Evolutionary conservation across 2,888 invertebrate species (phyloP), one percentile per base, ranked within the genome.

Genomic region (Spatulosminthurus flaviceps): DNA sequence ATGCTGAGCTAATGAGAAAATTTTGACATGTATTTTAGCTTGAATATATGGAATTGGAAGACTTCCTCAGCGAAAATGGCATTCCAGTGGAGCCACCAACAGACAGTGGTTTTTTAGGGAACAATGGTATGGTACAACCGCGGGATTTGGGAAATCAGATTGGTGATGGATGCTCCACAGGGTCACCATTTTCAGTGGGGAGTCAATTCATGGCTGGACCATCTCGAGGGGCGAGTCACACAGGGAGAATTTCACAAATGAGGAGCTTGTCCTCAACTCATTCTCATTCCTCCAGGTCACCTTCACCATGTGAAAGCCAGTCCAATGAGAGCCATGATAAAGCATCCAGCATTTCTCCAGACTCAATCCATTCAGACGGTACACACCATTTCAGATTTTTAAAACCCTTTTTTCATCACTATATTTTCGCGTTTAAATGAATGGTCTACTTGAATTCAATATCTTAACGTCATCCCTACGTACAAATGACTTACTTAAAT

Each of bases 1-100:
- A 34, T 72, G 16, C 11, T 43, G 5, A 60, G 19, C 60, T 19
- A 60, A 21, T 21, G 60, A 60, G 22, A 60, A 4, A 21, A 60
- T 60, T 60, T 4, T 60, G 16, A 21, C 22, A 21, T 60, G n/a
- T 21, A 74, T 29, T 61, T 41, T 60, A 86, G 85, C 90, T 91
- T 86, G 91, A 96, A 94, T 97, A 96, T 89, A 96, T 97, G 90
- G 97, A 97, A 90, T 90, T 97, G 90, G 97, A 97, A 90, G 97
- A 97, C 90, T 97, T 97, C 90, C 92, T 97, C 87, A 95, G 94
- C 87, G 97, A 97, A 90, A 97, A 96, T 88, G 95, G 95, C 86
- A 95, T 95, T 89, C 95, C 95, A 84, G 92, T 93, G 88, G 95
- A 95, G 88, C 24, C 77, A 60, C 28, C 75, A 26, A 24, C 21